Base-by-base conservation (phyloP, 2,888 invertebrate species). In the Drosophila borborema region DNA sequence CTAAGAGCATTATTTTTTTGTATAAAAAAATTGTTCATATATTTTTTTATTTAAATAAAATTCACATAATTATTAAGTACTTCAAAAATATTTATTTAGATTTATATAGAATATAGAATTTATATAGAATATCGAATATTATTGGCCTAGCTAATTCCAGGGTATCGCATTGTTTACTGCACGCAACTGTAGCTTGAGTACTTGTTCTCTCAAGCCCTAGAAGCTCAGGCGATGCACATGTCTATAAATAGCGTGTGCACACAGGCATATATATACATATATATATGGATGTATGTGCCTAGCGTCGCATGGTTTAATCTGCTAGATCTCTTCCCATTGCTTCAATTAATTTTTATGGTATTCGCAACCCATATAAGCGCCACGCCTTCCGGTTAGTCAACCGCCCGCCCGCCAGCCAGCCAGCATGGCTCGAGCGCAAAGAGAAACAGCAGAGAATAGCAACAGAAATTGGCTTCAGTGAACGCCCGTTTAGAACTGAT, bases 401-500 rank as follows among this genome's bases (percentile, higher is more conserved):
- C 2, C n/a, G 1, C n/a, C 6, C 23, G 16, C 40, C 60, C 45
- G 72, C 65, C 59, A 36, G 49, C 3, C 36, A 23, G 54, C 64
- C 60, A 54, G 77, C 69, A 74, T 72, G 72, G 64, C 64, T 71
- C 69, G 41, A 9, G 36, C 67, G 66, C 48, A 45, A 46, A 65
- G 46, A 40, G 56, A 38, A 40, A 69, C 23, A 31, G 14, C 2
- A 20, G 36, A 6, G 40, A 54, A 38, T 18, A 28, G 55, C 28
- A 55, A 49, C 55, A 64, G 70, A 69, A 85, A 74, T 82, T 77
- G 82, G 75, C 67, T 70, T 45, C 67, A 71, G 58, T 72, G 72
- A 66, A 74, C 67, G 80, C 86, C 72, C 81, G 78, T 80, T 84
- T 86, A 80, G 86, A 88, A 88, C 86, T 81, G 84, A 85, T 85